Evolutionary conservation across 2,888 invertebrate species (phyloP), one percentile per base, ranked within the genome.

Genomic region (Petrolisthes manimaculis): DNA sequence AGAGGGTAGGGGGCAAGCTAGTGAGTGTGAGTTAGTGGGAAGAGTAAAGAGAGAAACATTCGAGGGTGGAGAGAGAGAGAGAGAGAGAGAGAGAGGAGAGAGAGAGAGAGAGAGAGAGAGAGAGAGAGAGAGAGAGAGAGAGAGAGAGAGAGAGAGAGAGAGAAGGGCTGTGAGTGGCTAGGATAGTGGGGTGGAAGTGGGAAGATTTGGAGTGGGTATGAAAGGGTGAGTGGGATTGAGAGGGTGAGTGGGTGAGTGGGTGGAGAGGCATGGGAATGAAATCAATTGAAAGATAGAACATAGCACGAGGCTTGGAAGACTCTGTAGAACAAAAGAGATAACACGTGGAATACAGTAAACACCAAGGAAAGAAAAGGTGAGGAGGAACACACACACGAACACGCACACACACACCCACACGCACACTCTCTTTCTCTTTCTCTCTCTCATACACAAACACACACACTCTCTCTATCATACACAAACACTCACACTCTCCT

Each of bases 41-140:
- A n/a, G n/a, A n/a, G n/a, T n/a, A n/a, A n/a, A n/a, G n/a, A n/a
- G n/a, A n/a, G n/a, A n/a, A n/a, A n/a, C n/a, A n/a, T n/a, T n/a
- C n/a, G n/a, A n/a, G n/a, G 61, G 61, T 9, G 61, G 14, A 6
- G 61, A 61, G 61, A 9, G 61, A 61, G 6, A 61, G 14, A 9
- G 61, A 61, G 61, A 61, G 61, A 61, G 61, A 14, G 14, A 9
- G 61, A 14, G 61, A 61, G 61, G 61, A 61, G 61, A 61, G 61
- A 61, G 61, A 61, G 61, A 61, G 61, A 61, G 61, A 61, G 61
- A 61, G 61, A 61, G 61, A 61, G 61, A 61, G 61, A 61, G 61
- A 61, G 61, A 61, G 61, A 14, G 14, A 61, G 14, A 61, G 61
- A 9, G 61, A 61, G 61, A 61, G 61, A 61, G 61, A 61, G 61